phyloP scores from a whole-genome alignment of 2,888 invertebrate species.

The Spisula subtruncata region DNA sequence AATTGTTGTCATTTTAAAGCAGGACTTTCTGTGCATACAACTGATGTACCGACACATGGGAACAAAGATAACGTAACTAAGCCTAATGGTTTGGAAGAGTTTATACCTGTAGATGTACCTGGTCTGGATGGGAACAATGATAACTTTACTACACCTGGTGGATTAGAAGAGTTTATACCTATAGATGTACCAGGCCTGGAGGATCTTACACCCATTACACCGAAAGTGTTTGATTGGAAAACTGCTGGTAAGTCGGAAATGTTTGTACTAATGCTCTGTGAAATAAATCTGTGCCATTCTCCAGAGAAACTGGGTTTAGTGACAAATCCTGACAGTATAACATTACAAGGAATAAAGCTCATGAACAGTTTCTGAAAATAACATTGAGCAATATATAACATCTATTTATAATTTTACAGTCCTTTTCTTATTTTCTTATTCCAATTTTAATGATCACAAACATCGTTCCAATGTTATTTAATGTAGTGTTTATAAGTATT shows the following conservation, averaged over 20 bases:
- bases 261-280: no score
- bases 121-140: background rate
- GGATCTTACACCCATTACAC: background rate
- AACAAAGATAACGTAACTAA: background rate
- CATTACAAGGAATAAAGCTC: no score
- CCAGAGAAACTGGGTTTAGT: no score
- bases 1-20: background rate
- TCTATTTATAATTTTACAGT: no score
- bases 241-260: background rate
- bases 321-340: no score
- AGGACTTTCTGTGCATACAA: background rate
- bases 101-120: background rate
- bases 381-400: no score
- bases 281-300: no score
- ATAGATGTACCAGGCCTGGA: background rate
- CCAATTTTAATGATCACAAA: no score
- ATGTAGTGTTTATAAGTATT: no score
- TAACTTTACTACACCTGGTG: background rate
- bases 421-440: no score
- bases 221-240: background rate
- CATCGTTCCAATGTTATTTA: no score
- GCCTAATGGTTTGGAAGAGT: background rate
- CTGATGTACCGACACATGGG: background rate
- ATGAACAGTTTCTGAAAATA: no score
- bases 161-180: background rate